These are phyloP conservation scores for Scaptomyza cyrtandrae DNA, from an alignment of 2,888 invertebrate genomes.

Conservation along the genomic window DNA sequence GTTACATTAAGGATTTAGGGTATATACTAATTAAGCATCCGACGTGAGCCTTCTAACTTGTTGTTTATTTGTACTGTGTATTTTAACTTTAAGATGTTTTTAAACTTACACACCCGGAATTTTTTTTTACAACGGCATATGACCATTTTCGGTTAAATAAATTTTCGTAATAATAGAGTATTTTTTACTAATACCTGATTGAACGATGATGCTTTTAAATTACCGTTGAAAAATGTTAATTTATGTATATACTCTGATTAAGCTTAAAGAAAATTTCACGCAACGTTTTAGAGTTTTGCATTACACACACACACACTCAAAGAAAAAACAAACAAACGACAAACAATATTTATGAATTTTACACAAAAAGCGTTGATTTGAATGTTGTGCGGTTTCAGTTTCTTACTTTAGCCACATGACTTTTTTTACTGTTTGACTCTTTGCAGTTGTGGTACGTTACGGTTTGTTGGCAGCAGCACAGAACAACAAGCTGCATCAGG, in stretches of 20 bases:
- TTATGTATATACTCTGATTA: not conserved
- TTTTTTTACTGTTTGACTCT: too few species aligned
- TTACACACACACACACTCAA: conserved; percentile 5
- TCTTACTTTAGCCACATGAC: conserved; percentile 2
- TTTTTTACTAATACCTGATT: conserved; percentile 4
- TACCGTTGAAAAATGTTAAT: not conserved
- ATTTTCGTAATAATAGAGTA: too few species aligned
- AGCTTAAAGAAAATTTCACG: conserved; percentile 4
- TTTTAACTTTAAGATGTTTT: too few species aligned
- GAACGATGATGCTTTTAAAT: not conserved
- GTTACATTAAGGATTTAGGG: too few species aligned
- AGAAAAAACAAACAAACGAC: conserved; percentile 15
- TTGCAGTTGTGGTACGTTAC: too few species aligned
- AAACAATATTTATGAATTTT: conserved; percentile 5
- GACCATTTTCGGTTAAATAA: too few species aligned
- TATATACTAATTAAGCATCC: too few species aligned
- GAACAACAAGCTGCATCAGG: conserved; percentile 80
- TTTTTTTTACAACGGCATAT: too few species aligned
- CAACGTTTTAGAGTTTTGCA: conserved; percentile 7
- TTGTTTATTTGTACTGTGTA: too few species aligned
- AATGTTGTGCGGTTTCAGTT: conserved; percentile 22
- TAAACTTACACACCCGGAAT: too few species aligned
- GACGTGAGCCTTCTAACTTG: too few species aligned
- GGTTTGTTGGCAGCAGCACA: conserved; percentile 36
- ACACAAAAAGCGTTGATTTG: conserved; percentile 12